These are phyloP conservation scores for Gorsachius magnificus DNA, from an alignment of 2,797 vertebrate species.

Conservation along the genomic window DNA sequence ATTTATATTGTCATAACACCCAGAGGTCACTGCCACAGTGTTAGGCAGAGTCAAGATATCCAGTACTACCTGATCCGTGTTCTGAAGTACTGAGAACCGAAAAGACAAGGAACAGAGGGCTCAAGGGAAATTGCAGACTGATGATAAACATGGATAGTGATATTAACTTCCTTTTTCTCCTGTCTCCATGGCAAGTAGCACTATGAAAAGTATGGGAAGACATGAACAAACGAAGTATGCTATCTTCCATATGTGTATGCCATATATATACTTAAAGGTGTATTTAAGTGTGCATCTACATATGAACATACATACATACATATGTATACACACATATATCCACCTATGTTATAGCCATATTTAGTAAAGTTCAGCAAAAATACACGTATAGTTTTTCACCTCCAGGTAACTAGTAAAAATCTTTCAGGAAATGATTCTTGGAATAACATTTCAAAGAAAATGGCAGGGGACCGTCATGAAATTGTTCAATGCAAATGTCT, in stretches of 20 bases:
- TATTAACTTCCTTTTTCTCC: background rate
- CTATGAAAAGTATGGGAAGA: background rate
- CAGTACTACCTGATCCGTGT: background rate
- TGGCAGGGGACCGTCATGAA: rapidly evolving
- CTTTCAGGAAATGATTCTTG: background rate
- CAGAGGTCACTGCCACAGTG: background rate
- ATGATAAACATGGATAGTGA: background rate
- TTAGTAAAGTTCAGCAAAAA: background rate
- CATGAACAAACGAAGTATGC: background rate
- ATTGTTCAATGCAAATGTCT: background rate
- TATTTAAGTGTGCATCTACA: background rate
- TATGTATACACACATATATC: too few species aligned
- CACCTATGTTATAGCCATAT: background rate
- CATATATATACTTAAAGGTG: background rate
- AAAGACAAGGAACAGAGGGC: background rate
- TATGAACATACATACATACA: rapidly evolving
- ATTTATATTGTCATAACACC: background rate
- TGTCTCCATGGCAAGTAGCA: background rate
- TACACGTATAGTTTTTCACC: rapidly evolving
- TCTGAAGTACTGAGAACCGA: background rate
- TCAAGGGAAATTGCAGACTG: background rate
- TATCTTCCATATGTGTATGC: background rate
- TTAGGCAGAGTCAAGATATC: background rate
- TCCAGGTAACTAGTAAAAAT: background rate
- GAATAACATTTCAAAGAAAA: background rate